Evolutionary conservation across 2,797 vertebrate species (phyloP), one percentile per base, ranked within the genome.

Genomic region (Leucoraja ocellata): DNA sequence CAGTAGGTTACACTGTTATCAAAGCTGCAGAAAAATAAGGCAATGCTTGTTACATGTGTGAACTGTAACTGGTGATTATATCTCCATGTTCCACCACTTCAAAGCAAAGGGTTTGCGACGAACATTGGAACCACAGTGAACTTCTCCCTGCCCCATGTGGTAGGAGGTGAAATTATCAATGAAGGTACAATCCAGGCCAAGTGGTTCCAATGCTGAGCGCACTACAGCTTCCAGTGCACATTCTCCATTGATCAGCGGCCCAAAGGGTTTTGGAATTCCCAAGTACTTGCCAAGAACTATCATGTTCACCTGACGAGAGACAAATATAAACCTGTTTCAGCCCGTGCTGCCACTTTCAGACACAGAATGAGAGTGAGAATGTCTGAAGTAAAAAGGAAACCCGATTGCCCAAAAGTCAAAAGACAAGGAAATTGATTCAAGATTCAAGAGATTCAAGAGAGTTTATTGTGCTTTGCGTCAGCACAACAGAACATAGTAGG

Each of bases 261-360:
- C 98, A 0, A 98, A 99, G 0, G 98, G 99, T 94, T 99, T 99
- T 2, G 98, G 98, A 94, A 99, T 95, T 93, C 98, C 99, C 58
- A 99, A 96, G 93, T 97, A 96, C 93, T 96, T 96, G 93, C 96
- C 96, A 54, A 99, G 95, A 28, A 99, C 96, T 0, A 98, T 96
- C 98, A 98, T 99, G 96, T 98, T 98, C 93, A 99, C 97, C 98
- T 99, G 95, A 1, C 86, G n/a, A 7, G 28, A 93, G 0, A 0
- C 1, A 14, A 23, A 63, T 2, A 68, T 65, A 91, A 46, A 25
- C 14, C 14, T n/a, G 18, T 65, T 32, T 73, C 25, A 39, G 28
- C 32, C 58, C 28, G 4, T 63, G 16, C 25, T 68, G 18, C 65
- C 3, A 63, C 28, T 1, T n/a, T 86, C 28, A 63, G 61, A 86